Evolutionary conservation across 1,140 invertebrate genomes (phyloP), one percentile per base, ranked within the genome.

Genomic region (Bombus confusus): DNA sequence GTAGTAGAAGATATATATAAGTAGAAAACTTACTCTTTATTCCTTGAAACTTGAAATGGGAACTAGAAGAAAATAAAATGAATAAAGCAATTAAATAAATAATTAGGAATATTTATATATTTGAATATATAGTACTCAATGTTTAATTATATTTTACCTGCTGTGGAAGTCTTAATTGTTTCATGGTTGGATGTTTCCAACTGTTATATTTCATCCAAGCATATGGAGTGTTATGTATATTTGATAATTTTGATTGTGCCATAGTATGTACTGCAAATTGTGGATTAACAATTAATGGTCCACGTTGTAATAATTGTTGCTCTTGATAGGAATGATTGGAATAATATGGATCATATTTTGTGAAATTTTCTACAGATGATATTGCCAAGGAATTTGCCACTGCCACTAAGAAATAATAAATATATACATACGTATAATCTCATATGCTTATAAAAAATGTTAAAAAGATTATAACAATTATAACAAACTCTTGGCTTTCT

Each of bases 401-500:
- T 87, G 90, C 91, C 64, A 92, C 90, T 93, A 86, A 66, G 86
- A 80, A 85, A 86, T 18, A 77, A 25, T 68, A 68, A 64, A 59
- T 73, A 80, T 74, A 57, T 64, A 79, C 62, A 80, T 75, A 62
- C 28, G 72, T 81, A 79, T 72, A 80, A 86, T 80, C 64, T 73
- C 8, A 57, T 8, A 78, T 69, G 66, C 31, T 28, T 39, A 41
- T 15, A 34, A 77, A 22, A 31, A 31, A 31, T 78, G 6, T 69
- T 39, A 43, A 39, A 62, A 69, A 83, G 3, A 73, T 66, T 22
- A 69, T 79, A 78, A 64, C 52, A 76, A 74, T 59, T 39, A 66
- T 52, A 43, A 86, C 77, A 84, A 88, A 94, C 93, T 89, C 89
- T 93, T 93, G 34, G 92, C 87, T 82, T 84, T 91, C 41, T 93